Conservation (phyloP, 1,140 invertebrate genomes). For the Pararge aegeria region DNA sequence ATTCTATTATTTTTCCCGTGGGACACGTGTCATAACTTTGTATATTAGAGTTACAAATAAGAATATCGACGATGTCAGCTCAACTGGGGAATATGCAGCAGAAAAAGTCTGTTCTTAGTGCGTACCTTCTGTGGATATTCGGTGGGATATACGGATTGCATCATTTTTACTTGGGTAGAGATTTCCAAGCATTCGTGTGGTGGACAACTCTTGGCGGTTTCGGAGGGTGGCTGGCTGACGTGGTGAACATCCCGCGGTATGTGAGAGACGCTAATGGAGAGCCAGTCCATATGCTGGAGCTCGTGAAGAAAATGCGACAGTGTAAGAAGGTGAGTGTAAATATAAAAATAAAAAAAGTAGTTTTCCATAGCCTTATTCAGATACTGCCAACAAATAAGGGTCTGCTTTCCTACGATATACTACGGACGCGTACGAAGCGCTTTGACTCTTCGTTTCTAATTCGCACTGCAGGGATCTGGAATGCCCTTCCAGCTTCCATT, state of each 20-base stretch:
- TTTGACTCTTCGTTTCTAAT: too few relatives aligned
- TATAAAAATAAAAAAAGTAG: not conserved
- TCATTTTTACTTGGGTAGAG: constrained; percentile 93
- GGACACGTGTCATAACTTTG: too few relatives aligned
- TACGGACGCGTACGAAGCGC: too few relatives aligned
- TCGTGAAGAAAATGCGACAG: constrained; percentile 82
- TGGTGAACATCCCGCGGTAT: constrained; percentile 92
- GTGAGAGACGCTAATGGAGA: constrained; percentile 93
- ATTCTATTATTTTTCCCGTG: too few relatives aligned
- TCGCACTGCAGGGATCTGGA: too few relatives aligned
- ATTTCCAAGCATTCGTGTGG: constrained; percentile 95
- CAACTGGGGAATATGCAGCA: constrained; percentile 34
- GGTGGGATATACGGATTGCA: constrained; percentile 94
- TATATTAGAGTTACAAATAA: too few relatives aligned
- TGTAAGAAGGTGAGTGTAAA: constrained; percentile 84
- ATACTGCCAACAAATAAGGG: too few relatives aligned
- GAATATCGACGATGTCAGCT: constrained; percentile 27
- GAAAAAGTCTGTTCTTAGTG: constrained; percentile 84
- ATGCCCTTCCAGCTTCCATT: too few relatives aligned
- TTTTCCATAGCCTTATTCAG: too few relatives aligned
- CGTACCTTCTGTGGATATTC: constrained; percentile 92
- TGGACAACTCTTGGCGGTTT: constrained; percentile 93
- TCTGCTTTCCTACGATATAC: too few relatives aligned
- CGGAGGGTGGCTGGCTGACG: constrained; percentile 93
- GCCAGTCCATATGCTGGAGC: constrained; percentile 83